These are phyloP conservation scores for Gadus chalcogrammus DNA, from an alignment of 2,113 vertebrate genomes.

Conservation along the genomic window DNA sequence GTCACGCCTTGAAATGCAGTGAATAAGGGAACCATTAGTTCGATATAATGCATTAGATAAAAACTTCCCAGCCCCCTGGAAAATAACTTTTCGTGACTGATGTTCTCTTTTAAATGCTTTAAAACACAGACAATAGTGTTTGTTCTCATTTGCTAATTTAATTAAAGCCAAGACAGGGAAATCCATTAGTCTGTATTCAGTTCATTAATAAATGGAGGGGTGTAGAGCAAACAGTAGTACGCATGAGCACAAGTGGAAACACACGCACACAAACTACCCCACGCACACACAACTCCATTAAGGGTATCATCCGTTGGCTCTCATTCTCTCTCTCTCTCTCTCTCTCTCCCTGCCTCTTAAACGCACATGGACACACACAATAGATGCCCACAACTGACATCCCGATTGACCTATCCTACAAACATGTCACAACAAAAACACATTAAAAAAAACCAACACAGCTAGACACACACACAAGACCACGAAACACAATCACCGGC, in stretches of 20 bases:
- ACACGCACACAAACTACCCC: constrained; percentile 6
- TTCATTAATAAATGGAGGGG: constrained; percentile 48
- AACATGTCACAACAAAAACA: too few relatives aligned
- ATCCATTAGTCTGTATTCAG: constrained; percentile 52
- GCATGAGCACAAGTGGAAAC: not conserved
- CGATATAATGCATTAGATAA: too few relatives aligned
- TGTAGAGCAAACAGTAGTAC: constrained; percentile 29
- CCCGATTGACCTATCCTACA: too few relatives aligned
- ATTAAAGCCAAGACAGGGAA: constrained; percentile 55
- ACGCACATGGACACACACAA: not conserved
- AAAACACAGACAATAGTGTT: constrained; percentile 36
- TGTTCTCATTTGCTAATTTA: constrained; percentile 49
- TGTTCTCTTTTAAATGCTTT: constrained; percentile 29
- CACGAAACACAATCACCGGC: not conserved
- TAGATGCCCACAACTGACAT: too few relatives aligned
- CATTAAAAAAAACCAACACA: not conserved
- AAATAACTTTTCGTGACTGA: too few relatives aligned
- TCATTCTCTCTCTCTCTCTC: constrained; percentile 23
- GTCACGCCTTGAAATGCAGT: too few relatives aligned
- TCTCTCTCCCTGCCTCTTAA: not conserved
- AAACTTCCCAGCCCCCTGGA: too few relatives aligned
- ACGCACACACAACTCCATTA: constrained; percentile 1
- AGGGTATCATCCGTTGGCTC: not conserved
- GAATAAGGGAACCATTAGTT: too few relatives aligned
- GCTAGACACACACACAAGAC: not conserved